Evolutionary conservation across 2,113 vertebrate genomes (phyloP).

Genomic region (Alethe diademata): DNA sequence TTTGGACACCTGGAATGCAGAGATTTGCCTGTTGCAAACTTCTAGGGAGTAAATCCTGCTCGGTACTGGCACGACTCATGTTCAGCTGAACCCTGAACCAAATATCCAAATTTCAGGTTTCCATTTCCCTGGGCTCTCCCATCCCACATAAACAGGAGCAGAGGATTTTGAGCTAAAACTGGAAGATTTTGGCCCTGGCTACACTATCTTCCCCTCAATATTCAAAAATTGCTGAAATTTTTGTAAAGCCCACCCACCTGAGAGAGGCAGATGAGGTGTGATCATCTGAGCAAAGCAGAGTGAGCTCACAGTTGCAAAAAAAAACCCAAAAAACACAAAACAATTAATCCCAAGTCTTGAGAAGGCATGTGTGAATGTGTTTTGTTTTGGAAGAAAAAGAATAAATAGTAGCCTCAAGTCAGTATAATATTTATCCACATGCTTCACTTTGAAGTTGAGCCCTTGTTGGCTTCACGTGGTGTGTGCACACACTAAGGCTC

Average conservation of each 20-base stretch:
- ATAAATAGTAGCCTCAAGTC: slow-evolving; percentile 7
- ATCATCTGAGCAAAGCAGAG: neutral
- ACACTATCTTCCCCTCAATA: neutral
- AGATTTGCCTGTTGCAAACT: neutral
- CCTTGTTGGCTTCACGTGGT: neutral
- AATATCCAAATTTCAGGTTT: neutral
- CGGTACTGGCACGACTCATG: fast-evolving
- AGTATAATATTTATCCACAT: slow-evolving; percentile 49
- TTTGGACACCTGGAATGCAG: neutral
- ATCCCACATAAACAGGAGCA: neutral
- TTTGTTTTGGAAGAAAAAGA: slow-evolving; percentile 32
- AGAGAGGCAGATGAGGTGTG: neutral
- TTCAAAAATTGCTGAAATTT: neutral
- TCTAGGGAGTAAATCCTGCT: neutral
- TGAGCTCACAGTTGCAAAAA: neutral
- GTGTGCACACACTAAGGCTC: neutral
- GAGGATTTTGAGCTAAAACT: neutral
- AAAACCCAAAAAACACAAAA: neutral
- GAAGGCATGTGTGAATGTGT: neutral
- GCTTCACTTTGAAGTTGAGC: slow-evolving; percentile 42
- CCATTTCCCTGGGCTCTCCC: neutral
- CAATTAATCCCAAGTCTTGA: neutral
- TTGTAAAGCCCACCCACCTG: neutral
- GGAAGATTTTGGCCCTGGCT: neutral
- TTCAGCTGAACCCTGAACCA: neutral